Evolutionary conservation across 92 coral and sea anemone species (phyloP), one percentile per base, ranked within the genome.

Genomic region (Heteractis magnifica): DNA sequence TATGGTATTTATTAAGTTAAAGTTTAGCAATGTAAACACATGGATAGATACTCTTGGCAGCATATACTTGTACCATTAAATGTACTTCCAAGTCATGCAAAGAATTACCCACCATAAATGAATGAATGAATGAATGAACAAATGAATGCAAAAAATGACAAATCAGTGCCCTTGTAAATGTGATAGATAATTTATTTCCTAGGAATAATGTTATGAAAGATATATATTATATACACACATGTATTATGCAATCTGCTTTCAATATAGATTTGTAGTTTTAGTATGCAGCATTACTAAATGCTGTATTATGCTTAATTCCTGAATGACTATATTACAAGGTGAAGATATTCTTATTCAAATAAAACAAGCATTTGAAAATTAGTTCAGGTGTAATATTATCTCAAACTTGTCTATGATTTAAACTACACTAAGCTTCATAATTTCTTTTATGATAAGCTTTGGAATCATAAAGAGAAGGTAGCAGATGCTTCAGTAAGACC

Each of bases 401-500:
- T 10, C 49, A 5, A n/a, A 23, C 9, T 53, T 10, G 14, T 6
- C 73, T n/a, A 62, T 18, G 70, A 8, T 62, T n/a, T 62, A 18
- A 62, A 62, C 6, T 62, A 62, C 20, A 23, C 20, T 6, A 62
- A 6, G 26, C 70, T 68, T 68, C 44, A 34, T 23, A 4, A 68
- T 68, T 0, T 3, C 19, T 6, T 20, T 10, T n/a, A 10, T 8
- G 70, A 13, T 7, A 62, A 62, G 70, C 3, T 26, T 3, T 64
- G 16, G 7, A 26, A 68, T 68, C 49, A 68, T 20, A 68, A 68
- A 7, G 49, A 68, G 73, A 95, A 95, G 71, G 98, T 94, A 48
- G 98, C 94, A 10, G 98, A 93, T 70, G 95, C 91, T 79, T 91
- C 88, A 50, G 95, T 76, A 8, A 95, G 91, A 49, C 98, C 98